Evolutionary conservation across 2,888 invertebrate genomes (phyloP), one percentile per base, ranked within the genome.

Genomic region (Machimus rusticus): DNA sequence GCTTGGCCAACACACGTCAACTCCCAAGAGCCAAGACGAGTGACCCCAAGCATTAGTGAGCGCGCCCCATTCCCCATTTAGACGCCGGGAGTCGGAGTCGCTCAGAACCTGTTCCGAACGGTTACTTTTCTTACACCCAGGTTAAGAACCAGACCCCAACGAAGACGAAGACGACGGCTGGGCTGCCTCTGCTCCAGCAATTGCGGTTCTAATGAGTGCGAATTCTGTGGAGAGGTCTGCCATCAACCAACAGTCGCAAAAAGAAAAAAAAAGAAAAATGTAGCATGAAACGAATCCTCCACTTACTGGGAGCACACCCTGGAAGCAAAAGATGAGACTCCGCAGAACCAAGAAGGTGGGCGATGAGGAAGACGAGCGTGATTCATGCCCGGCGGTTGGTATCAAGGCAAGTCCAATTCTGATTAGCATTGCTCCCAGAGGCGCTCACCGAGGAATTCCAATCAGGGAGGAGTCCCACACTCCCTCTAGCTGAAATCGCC

Each of bases 11-110:
- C 55, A 37, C 23, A 82, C 82, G 57, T 66, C 82, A 66, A 16
- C 16, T 12, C 14, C 43, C 43, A 14, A 46, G 43, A 34, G n/a
- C 81, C 57, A 55, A 55, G 82, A 66, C 82, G 55, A 82, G 82
- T 57, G 82, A 82, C 82, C 82, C 39, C 82, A 57, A 37, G 57
- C 37, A 66, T 57, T 66, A 82, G 82, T 82, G 82, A 82, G 82
- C 66, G 82, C 43, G 39, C 82, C 82, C 82, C 82, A 82, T 82
- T 82, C 82, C 82, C 82, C 82, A 82, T 82, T 82, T 82, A 57
- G 82, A 12, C 57, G 66, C 12, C 66, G 66, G 23, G 28, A 66
- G 66, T 28, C 12, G 12, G 82, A 82, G 82, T 82, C 82, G 12
- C 39, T 82, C 82, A 5, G 57, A 28, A 82, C 82, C 82, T 82